A percentile compares a stretch with the other conserved stretches of the same genome.
phyloP scores from a whole-genome alignment of 2,113 vertebrate genomes.

The Orthonyx spaldingii region DNA sequence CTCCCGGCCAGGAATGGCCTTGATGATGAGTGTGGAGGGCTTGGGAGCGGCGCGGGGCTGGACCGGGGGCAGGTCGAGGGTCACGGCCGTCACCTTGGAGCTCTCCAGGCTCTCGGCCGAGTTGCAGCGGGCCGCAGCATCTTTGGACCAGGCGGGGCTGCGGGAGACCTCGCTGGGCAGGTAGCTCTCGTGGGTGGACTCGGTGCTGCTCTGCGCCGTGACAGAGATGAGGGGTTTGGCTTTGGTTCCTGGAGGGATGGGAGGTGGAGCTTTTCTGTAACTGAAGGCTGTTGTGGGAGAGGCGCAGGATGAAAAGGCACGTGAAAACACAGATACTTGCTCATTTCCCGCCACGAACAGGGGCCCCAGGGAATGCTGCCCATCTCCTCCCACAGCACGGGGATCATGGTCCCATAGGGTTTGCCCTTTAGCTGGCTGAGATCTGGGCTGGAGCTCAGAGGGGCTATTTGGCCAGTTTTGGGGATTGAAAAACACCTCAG shows the following conservation, averaged over 20 bases:
- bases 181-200: conserved; percentile 94
- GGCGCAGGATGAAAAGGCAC: conserved; percentile 15
- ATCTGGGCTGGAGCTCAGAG: not conserved
- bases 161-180: conserved; percentile 76
- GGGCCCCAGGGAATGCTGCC: not conserved
- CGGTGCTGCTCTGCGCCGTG: conserved; percentile 96
- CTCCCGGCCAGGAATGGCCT: conserved; percentile 75
- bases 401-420: not conserved
- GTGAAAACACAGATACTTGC: conserved; percentile 45
- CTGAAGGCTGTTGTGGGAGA: conserved; percentile 83
- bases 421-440: not conserved
- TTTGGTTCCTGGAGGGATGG: conserved; percentile 92
- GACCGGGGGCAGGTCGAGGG: conserved; percentile 74
- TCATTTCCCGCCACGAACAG: not conserved
- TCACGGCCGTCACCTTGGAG: conserved; percentile 72
- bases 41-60: conserved; percentile 74
- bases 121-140: conserved; percentile 82
- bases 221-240: conserved; percentile 95
- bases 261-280: conserved; percentile 94
- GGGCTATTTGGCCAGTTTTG: not conserved
- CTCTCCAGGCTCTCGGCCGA: conserved; percentile 86
- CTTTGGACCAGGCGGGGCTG: conserved; percentile 74
- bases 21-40: conserved; percentile 84
- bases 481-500: not conserved
- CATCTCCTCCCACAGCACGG: not conserved